Conservation (phyloP, 2,113 vertebrate species). For the Phylloscopus trochiloides region DNA sequence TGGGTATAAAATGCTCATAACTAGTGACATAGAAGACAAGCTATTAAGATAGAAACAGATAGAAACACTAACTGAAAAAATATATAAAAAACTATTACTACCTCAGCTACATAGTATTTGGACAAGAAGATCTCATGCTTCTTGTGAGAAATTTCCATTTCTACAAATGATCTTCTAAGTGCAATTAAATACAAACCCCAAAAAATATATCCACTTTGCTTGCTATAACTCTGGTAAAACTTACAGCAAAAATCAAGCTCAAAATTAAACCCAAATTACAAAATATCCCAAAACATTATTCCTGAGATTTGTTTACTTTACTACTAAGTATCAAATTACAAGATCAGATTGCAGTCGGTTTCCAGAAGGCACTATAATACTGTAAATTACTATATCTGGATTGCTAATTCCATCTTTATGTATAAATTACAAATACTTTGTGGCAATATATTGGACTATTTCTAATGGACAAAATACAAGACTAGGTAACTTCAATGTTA, state of each 20-base stretch:
- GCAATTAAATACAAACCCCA: neutral
- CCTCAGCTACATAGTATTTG: neutral
- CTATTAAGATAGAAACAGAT: neutral
- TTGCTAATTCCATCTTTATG: neutral
- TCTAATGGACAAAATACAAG: neutral
- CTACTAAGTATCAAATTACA: neutral
- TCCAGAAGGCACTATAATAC: neutral
- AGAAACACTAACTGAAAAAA: neutral
- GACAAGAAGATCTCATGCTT: neutral
- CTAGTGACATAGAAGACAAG: neutral
- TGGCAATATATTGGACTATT: neutral
- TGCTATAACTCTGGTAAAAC: neutral
- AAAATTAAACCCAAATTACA: neutral
- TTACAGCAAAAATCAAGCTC: neutral
- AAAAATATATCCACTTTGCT: neutral
- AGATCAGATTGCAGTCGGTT: neutral
- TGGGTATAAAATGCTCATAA: neutral
- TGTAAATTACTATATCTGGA: neutral
- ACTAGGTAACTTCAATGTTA: neutral
- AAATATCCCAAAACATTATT: neutral
- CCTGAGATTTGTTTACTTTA: neutral
- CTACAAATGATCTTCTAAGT: neutral
- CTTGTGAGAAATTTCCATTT: neutral
- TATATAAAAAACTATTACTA: neutral
- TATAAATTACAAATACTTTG: neutral